Percentiles rank a stretch among this genome's conserved stretches.
phyloP scores from a whole-genome alignment of 1,140 invertebrate species.

The Drosophila athabasca region DNA sequence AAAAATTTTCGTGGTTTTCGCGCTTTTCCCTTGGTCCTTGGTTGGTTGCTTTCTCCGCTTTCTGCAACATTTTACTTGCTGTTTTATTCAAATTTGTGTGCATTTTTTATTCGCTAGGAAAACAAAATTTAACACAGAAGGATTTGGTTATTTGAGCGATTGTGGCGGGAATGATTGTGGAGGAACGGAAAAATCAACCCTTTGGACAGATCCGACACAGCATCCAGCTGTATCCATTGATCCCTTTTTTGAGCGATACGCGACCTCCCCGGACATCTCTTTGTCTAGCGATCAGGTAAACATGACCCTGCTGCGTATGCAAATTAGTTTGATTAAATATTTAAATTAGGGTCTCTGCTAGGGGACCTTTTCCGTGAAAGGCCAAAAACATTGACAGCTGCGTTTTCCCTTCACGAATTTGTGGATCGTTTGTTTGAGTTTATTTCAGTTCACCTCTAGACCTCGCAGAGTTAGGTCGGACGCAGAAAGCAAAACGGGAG shows the following conservation, averaged over 20 bases:
- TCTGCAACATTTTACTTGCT: constrained; percentile 57
- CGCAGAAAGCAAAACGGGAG: constrained; percentile 28
- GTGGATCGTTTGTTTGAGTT: constrained; percentile 31
- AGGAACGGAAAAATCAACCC: constrained; percentile 45
- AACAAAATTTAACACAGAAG: constrained; percentile 61
- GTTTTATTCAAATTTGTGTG: constrained; percentile 79
- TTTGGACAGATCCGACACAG: constrained; percentile 33
- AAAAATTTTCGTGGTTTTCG: constrained; percentile 78
- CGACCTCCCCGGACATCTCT: constrained; percentile 44
- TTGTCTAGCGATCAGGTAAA: constrained; percentile 74
- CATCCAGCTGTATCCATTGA: constrained; percentile 56
- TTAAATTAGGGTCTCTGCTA: constrained; percentile 54
- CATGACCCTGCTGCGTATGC: constrained; percentile 35
- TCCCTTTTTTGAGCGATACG: constrained; percentile 16
- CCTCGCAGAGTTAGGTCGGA: constrained; percentile 32
- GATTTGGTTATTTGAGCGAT: constrained; percentile 39
- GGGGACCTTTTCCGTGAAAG: constrained; percentile 34
- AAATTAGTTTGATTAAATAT: constrained; percentile 81
- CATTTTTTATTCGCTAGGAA: constrained; percentile 74
- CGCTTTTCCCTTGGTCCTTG: constrained; percentile 52
- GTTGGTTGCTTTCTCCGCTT: constrained; percentile 9
- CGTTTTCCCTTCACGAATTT: constrained; percentile 51
- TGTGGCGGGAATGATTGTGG: background rate
- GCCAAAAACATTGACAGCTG: constrained; percentile 55
- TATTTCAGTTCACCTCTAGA: constrained; percentile 66